Evolutionary conservation across 1,140 invertebrate species (phyloP).

Genomic region (Eurosta solidaginis): DNA sequence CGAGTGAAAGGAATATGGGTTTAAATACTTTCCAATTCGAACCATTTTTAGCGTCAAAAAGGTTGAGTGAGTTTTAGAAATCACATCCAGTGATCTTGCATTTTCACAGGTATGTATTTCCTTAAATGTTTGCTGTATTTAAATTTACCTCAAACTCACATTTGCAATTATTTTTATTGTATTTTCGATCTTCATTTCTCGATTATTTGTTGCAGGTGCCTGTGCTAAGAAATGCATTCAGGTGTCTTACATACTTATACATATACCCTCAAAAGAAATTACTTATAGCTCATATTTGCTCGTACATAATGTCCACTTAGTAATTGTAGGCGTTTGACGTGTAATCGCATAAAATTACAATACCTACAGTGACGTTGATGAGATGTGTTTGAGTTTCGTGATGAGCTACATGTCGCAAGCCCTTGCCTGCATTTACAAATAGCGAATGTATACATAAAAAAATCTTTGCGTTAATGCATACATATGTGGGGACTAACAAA

Average conservation of each 20-base stretch:
- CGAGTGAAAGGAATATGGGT: too few relatives aligned
- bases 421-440: too few relatives aligned
- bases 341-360: conserved; percentile 7
- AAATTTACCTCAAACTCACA: too few relatives aligned
- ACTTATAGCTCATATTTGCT: not conserved
- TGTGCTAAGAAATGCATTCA: not conserved
- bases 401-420: not conserved
- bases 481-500: not conserved
- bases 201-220: not conserved
- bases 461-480: not conserved
- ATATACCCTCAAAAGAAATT: too few relatives aligned
- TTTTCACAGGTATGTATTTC: too few relatives aligned
- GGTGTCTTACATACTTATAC: not conserved
- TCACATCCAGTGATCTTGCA: too few relatives aligned
- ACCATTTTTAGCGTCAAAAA: too few relatives aligned
- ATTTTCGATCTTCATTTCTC: not conserved
- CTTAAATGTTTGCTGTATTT: too few relatives aligned
- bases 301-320: not conserved
- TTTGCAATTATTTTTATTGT: too few relatives aligned
- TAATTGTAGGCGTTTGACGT: not conserved
- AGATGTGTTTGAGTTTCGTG: not conserved
- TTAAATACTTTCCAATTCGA: too few relatives aligned
- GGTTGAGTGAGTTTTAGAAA: too few relatives aligned
- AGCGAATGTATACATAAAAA: not conserved
- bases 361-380: conserved; percentile 10